These are phyloP conservation scores for Chiloscyllium punctatum DNA, from an alignment of 2,797 vertebrate species.

Conservation along the genomic window DNA sequence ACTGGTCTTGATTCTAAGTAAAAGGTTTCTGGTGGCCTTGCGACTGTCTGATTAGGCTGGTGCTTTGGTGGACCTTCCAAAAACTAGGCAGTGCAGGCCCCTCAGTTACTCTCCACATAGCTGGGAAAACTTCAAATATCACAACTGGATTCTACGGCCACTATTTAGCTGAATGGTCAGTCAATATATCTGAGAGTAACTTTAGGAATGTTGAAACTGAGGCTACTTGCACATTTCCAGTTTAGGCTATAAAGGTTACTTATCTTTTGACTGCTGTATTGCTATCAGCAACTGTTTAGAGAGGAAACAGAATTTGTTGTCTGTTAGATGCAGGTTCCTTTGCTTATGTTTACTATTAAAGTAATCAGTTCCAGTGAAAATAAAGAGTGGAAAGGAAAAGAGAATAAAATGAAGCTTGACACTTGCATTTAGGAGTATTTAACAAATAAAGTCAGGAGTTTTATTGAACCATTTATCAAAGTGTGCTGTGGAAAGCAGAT, in stretches of 20 bases:
- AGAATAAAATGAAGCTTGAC: background rate
- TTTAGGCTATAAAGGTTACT: background rate
- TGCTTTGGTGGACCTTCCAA: too few species aligned
- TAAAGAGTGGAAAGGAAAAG: background rate
- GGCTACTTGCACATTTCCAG: background rate
- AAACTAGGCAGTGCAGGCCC: too few species aligned
- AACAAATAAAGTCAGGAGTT: background rate
- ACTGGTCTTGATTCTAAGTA: too few species aligned
- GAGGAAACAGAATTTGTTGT: background rate
- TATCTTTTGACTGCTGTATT: background rate
- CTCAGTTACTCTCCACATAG: too few species aligned
- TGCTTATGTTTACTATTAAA: background rate
- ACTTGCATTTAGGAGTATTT: background rate
- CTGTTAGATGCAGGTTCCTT: background rate
- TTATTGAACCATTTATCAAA: background rate
- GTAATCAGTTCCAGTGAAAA: background rate
- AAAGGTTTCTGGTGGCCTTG: too few species aligned
- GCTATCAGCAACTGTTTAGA: background rate
- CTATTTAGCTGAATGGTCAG: background rate
- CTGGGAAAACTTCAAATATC: too few species aligned
- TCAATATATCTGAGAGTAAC: background rate
- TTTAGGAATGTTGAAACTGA: background rate
- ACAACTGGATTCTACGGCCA: too few species aligned
- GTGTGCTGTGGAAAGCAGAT: background rate
- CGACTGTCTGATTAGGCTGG: too few species aligned